Evolutionary conservation across 2,888 invertebrate species (phyloP).

Genomic region (Halictus quadricinctus): DNA sequence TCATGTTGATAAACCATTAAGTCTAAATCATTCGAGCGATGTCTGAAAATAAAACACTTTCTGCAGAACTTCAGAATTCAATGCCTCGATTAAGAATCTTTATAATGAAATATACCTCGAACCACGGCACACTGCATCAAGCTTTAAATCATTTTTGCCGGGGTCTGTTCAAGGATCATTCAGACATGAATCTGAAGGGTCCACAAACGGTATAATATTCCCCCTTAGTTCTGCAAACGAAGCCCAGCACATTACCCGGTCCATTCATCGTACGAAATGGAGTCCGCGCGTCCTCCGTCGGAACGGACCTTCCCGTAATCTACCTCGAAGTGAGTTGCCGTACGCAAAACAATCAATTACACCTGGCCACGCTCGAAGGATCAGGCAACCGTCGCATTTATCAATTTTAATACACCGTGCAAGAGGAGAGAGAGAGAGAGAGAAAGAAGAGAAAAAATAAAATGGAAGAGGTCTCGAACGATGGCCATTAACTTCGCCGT

Average conservation of each 20-base stretch:
- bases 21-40: background rate
- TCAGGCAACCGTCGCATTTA: background rate
- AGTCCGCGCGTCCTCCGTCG: background rate
- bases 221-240: background rate
- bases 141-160: background rate
- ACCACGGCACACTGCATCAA: background rate
- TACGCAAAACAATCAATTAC: constrained; percentile 14
- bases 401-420: background rate
- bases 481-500: constrained; percentile 10
- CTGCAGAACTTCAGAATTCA: background rate
- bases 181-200: background rate
- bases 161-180: background rate
- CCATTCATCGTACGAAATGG: background rate
- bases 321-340: background rate
- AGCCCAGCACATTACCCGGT: background rate
- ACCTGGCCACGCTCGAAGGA: background rate
- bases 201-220: background rate
- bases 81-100: background rate
- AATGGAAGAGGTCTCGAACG: background rate
- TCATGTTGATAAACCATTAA: too few species aligned
- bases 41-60: too few species aligned
- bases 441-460: background rate
- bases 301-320: background rate
- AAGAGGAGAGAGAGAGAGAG: background rate
- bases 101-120: background rate